Conservation (phyloP, 1,140 invertebrate genomes). For the Chlorops oryzae region DNA sequence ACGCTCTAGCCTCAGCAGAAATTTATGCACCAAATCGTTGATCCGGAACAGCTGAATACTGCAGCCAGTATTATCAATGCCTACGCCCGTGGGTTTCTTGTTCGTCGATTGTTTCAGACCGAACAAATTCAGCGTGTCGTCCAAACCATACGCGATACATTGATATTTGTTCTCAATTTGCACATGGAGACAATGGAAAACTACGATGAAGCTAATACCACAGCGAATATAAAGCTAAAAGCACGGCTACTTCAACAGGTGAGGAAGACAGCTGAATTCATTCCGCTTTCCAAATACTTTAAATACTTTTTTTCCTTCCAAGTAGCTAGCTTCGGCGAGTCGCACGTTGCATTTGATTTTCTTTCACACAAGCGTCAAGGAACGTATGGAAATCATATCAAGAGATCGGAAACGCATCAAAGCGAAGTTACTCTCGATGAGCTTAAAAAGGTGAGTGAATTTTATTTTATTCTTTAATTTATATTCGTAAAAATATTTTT, state of each 20-base stretch:
- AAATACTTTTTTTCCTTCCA: conserved; percentile 11
- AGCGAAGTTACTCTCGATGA: conserved; percentile 25
- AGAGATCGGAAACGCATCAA: conserved; percentile 46
- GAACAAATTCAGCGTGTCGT: conserved; percentile 73
- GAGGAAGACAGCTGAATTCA: too few species aligned
- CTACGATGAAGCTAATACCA: conserved; percentile 51
- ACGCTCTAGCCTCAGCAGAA: too few species aligned
- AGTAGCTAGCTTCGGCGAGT: conserved; percentile 58
- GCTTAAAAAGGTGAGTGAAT: conserved; percentile 18
- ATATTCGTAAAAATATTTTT: neutral
- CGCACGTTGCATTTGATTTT: conserved; percentile 59
- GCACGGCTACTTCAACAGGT: conserved; percentile 59
- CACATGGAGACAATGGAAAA: conserved; percentile 60
- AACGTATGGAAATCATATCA: conserved; percentile 56
- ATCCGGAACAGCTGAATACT: conserved; percentile 15
- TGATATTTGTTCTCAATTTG: conserved; percentile 67
- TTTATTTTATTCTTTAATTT: neutral
- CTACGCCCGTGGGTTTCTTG: conserved; percentile 70
- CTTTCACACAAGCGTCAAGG: conserved; percentile 47
- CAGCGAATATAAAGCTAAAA: conserved; percentile 59
- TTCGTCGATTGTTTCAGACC: conserved; percentile 69
- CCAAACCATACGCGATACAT: conserved; percentile 71
- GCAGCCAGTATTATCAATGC: conserved; percentile 68
- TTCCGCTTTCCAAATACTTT: neutral
- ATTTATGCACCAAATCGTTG: neutral